Conservation (phyloP, 2,113 vertebrate species). For the Rhinichthys klamathensis region DNA sequence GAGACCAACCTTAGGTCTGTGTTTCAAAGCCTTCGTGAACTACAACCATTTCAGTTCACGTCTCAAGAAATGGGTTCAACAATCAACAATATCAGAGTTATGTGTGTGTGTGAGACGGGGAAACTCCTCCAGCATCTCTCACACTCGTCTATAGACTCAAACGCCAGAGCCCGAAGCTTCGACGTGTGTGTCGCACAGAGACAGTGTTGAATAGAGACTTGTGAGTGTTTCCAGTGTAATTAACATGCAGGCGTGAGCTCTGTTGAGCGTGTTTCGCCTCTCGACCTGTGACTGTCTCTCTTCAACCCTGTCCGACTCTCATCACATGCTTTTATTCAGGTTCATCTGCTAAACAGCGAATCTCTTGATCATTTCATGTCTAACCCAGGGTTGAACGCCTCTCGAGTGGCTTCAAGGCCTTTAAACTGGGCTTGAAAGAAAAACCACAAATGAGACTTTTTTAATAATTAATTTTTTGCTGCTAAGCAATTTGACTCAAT, state of each 20-base stretch:
- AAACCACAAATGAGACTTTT: not conserved
- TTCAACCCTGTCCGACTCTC: not conserved
- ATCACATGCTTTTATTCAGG: not conserved
- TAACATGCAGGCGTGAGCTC: not conserved
- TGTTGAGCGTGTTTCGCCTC: not conserved
- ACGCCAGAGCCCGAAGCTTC: not conserved
- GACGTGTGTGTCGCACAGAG: fast-evolving
- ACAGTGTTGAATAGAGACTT: not conserved
- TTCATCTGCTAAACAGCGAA: not conserved
- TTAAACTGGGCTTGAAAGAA: not conserved
- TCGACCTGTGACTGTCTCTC: not conserved
- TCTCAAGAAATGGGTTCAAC: too few relatives aligned
- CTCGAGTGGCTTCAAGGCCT: not conserved
- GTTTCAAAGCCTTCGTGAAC: too few relatives aligned
- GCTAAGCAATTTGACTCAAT: not conserved
- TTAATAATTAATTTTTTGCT: not conserved
- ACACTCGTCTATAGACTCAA: too few relatives aligned
- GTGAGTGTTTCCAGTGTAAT: not conserved
- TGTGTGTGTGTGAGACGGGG: not conserved
- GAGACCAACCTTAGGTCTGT: too few relatives aligned
- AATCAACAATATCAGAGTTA: not conserved
- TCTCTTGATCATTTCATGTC: not conserved
- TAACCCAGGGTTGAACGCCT: not conserved
- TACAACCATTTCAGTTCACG: too few relatives aligned
- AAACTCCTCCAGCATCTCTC: too few relatives aligned